These are phyloP conservation scores for Promerops cafer DNA, from an alignment of 2,113 vertebrate genomes.

Conservation along the genomic window DNA sequence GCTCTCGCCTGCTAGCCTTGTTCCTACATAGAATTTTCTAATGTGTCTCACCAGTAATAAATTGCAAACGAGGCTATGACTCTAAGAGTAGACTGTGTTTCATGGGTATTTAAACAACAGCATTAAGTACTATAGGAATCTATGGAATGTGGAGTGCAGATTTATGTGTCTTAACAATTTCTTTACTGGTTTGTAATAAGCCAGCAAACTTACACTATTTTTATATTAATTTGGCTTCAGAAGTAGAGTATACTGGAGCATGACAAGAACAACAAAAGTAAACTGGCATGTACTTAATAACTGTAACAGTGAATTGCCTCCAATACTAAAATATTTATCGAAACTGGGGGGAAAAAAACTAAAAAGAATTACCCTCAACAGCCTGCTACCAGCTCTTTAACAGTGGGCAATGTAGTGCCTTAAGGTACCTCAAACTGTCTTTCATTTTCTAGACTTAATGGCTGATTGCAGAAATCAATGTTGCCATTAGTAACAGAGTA, in stretches of 20 bases:
- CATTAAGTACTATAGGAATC: slow-evolving; percentile 77
- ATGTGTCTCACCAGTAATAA: slow-evolving; percentile 60
- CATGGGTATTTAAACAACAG: slow-evolving; percentile 82
- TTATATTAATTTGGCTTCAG: slow-evolving; percentile 64
- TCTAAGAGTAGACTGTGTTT: slow-evolving; percentile 71
- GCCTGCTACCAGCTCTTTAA: slow-evolving; percentile 63
- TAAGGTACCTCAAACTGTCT: slow-evolving; percentile 79
- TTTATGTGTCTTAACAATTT: slow-evolving; percentile 75
- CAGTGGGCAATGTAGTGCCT: slow-evolving; percentile 74
- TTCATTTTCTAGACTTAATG: slow-evolving; percentile 82
- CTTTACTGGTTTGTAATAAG: slow-evolving; percentile 69
- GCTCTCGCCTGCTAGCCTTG: not conserved
- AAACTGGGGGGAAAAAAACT: not conserved
- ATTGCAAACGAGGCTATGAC: slow-evolving; percentile 42
- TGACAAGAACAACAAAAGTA: slow-evolving; percentile 62
- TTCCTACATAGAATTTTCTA: slow-evolving; percentile 23
- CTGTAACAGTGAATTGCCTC: slow-evolving; percentile 37
- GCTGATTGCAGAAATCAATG: slow-evolving; percentile 85
- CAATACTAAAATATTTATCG: slow-evolving; percentile 47
- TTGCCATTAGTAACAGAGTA: slow-evolving; percentile 85
- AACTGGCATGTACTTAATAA: slow-evolving; percentile 57
- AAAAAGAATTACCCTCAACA: slow-evolving; percentile 59
- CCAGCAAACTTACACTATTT: slow-evolving; percentile 58
- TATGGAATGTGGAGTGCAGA: slow-evolving; percentile 76
- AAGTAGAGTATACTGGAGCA: slow-evolving; percentile 54